Conservation (phyloP, 2,888 invertebrate genomes). For the Drosophila macrospina region DNA sequence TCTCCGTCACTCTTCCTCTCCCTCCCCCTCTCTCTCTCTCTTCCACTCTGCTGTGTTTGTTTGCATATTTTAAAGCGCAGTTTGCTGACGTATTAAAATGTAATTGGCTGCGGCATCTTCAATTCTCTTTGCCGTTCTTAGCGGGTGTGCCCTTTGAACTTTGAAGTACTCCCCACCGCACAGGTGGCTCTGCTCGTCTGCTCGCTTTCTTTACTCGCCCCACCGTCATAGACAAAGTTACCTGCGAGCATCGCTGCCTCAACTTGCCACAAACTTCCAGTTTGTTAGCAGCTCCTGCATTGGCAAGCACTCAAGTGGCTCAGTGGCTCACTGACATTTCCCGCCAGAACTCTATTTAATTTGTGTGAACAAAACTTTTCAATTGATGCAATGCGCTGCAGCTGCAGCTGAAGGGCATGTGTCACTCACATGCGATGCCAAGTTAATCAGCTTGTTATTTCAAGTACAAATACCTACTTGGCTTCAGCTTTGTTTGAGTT, state of each 20-base stretch:
- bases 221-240: conserved; percentile 49
- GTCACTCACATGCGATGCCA: neutral
- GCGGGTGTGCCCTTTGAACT: conserved; percentile 51
- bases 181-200: neutral
- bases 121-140: conserved; percentile 48
- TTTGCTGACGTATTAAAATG: conserved; percentile 55
- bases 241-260: conserved; percentile 24
- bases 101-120: conserved; percentile 60
- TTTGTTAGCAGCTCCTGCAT: conserved; percentile 32
- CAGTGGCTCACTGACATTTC: conserved; percentile 28
- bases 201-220: neutral
- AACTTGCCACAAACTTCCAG: conserved; percentile 14
- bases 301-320: conserved; percentile 37
- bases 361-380: conserved; percentile 37
- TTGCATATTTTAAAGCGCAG: conserved; percentile 55
- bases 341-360: conserved; percentile 17
- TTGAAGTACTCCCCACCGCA: conserved; percentile 1
- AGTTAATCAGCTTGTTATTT: conserved; percentile 1
- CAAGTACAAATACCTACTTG: neutral
- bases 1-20: neutral
- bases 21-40: neutral
- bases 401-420: conserved; percentile 15
- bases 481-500: neutral
- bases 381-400: conserved; percentile 39
- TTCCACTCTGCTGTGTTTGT: conserved; percentile 15